These are phyloP conservation scores for Elephas maximus DNA, from an alignment of 2,113 vertebrate species.

Conservation along the genomic window DNA sequence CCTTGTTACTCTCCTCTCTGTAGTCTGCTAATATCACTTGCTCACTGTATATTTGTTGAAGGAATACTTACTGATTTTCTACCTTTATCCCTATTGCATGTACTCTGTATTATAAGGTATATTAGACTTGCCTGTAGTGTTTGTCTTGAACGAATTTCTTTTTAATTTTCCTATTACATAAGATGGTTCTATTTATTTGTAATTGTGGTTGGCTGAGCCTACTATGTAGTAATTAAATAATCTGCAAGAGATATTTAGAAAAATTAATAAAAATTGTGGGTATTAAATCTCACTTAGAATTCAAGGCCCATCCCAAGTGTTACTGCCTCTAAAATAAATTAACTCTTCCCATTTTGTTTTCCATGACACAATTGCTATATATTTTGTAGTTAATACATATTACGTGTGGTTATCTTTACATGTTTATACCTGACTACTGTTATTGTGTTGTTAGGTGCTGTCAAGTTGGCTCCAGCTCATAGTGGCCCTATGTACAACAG, in stretches of 20 bases:
- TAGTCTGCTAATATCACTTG: background rate
- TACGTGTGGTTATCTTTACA: background rate
- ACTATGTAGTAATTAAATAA: background rate
- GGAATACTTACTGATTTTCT: background rate
- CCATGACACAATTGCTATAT: background rate
- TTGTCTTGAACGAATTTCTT: slow-evolving; percentile 23
- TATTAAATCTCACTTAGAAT: background rate
- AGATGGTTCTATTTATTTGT: background rate
- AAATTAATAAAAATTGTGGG: background rate
- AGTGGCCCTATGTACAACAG: no score
- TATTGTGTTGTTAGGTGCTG: no score
- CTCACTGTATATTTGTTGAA: background rate
- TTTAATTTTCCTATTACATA: background rate
- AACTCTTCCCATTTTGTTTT: background rate
- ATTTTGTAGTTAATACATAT: background rate
- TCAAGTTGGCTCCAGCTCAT: no score
- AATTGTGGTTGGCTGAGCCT: background rate
- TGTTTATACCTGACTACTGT: background rate
- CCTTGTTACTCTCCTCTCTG: background rate
- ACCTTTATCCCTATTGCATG: background rate
- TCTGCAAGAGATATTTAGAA: background rate
- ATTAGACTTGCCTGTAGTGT: background rate
- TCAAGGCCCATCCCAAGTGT: background rate
- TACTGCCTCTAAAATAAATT: background rate
- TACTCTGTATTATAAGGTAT: background rate